These are phyloP conservation scores for Paragorgia papillata DNA, from an alignment of 92 coral and sea anemone genomes.

Conservation along the genomic window DNA sequence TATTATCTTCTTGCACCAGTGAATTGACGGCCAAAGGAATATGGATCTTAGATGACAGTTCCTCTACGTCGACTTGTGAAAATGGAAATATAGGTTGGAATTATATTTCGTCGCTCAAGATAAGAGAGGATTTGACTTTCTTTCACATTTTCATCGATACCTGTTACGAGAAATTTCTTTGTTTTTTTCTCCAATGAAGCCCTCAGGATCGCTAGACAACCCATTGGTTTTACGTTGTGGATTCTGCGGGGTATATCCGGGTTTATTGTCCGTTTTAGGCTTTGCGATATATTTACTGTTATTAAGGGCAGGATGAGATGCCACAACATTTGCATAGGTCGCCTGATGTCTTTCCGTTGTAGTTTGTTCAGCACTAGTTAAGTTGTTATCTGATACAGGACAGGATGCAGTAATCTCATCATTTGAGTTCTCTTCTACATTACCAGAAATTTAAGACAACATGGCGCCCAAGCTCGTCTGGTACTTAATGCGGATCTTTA, in stretches of 20 bases:
- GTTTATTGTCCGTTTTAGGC: background rate
- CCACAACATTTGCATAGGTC: slow-evolving; percentile 4
- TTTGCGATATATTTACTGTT: background rate
- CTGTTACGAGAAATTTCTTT: slow-evolving; percentile 2
- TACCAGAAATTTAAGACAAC: too few relatives aligned
- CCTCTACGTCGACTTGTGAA: slow-evolving; percentile 3
- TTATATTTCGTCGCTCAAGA: slow-evolving; percentile 12
- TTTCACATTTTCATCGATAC: slow-evolving; percentile 16
- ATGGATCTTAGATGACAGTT: slow-evolving; percentile 7
- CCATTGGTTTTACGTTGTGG: background rate
- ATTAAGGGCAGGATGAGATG: background rate
- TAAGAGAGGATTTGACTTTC: slow-evolving; percentile 7
- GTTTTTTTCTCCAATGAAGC: slow-evolving; percentile 25
- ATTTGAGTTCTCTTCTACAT: slow-evolving; percentile 21
- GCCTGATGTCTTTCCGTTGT: background rate
- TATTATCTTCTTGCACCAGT: slow-evolving; percentile 12
- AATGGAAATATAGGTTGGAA: slow-evolving; percentile 24
- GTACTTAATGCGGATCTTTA: too few relatives aligned
- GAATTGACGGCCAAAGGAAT: slow-evolving; percentile 1
- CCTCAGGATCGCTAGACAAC: slow-evolving; percentile 1
- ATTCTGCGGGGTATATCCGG: background rate
- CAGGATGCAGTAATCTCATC: background rate
- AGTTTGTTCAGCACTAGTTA: background rate
- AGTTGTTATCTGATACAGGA: background rate
- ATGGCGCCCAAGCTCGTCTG: too few relatives aligned